Evolutionary conservation across 2,113 vertebrate species (phyloP).

Genomic region (Porphyrio hochstetteri): DNA sequence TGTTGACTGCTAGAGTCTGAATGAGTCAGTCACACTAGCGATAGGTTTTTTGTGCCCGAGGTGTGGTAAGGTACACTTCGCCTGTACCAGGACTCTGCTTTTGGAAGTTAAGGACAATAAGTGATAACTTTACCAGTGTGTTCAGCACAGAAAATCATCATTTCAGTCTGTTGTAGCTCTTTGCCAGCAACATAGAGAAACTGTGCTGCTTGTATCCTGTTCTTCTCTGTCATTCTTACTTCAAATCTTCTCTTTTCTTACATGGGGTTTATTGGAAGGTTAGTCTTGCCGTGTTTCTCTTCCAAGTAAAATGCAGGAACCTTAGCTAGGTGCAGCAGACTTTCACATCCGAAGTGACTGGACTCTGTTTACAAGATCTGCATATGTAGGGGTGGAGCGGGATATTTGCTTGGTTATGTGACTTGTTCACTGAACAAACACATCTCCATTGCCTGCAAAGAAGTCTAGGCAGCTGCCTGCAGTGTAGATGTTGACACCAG

Average conservation of each 20-base stretch:
- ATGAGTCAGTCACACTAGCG: background rate
- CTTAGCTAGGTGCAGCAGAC: background rate
- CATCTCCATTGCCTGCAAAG: background rate
- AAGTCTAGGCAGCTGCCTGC: background rate
- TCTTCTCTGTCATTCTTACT: background rate
- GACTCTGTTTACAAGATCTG: background rate
- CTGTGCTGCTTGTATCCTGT: background rate
- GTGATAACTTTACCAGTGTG: background rate
- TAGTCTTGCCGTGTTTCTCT: background rate
- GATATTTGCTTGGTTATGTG: background rate
- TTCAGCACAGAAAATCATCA: background rate
- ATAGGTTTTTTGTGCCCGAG: background rate
- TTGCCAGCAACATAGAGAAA: background rate
- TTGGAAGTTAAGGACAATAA: background rate
- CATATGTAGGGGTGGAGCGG: accelerated
- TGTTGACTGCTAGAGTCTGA: background rate
- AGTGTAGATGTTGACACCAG: background rate
- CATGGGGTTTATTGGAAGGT: too few species aligned
- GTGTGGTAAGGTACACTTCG: background rate
- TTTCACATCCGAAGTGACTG: background rate
- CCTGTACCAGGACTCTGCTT: background rate
- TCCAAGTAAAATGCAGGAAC: background rate
- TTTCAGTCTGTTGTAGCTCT: background rate
- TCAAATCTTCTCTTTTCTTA: background rate
- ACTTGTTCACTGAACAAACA: background rate